These are phyloP conservation scores for Drosophila prosaltans DNA, from an alignment of 1,140 invertebrate genomes.

Conservation along the genomic window DNA sequence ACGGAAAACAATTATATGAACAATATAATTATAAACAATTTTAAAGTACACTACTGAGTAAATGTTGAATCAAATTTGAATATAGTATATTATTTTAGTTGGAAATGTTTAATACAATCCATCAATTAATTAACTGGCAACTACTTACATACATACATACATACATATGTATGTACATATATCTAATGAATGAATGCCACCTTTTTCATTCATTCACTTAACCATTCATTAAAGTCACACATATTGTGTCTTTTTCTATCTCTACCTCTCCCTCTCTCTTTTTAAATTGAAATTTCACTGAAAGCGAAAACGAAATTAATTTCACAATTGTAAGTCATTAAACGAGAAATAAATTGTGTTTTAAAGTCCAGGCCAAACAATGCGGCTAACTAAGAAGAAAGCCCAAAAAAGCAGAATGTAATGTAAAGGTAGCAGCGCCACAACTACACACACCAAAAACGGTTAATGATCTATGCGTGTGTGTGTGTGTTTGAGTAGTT, in stretches of 20 bases:
- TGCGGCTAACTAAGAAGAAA: conserved; percentile 27
- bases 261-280: background rate
- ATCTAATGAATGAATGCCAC: background rate
- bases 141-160: too few species aligned
- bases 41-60: too few species aligned
- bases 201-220: background rate
- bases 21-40: too few species aligned
- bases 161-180: background rate
- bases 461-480: conserved; percentile 56
- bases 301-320: conserved; percentile 78
- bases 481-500: background rate
- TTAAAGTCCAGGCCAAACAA: conserved; percentile 53
- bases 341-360: conserved; percentile 72
- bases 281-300: conserved; percentile 62
- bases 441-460: conserved; percentile 29
- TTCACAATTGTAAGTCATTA: conserved; percentile 77
- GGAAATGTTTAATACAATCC: background rate
- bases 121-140: background rate
- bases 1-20: too few species aligned
- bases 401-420: conserved; percentile 42
- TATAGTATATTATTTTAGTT: too few species aligned
- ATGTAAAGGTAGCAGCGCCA: conserved; percentile 17
- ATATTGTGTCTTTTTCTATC: background rate
- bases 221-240: background rate
- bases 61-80: too few species aligned